A percentile compares a stretch with the other conserved stretches of the same genome.
Evolutionary conservation across 37 sponge, comb jelly and placozoan genomes (phyloP).

Genomic region (Halisarca cf. caerulea): DNA sequence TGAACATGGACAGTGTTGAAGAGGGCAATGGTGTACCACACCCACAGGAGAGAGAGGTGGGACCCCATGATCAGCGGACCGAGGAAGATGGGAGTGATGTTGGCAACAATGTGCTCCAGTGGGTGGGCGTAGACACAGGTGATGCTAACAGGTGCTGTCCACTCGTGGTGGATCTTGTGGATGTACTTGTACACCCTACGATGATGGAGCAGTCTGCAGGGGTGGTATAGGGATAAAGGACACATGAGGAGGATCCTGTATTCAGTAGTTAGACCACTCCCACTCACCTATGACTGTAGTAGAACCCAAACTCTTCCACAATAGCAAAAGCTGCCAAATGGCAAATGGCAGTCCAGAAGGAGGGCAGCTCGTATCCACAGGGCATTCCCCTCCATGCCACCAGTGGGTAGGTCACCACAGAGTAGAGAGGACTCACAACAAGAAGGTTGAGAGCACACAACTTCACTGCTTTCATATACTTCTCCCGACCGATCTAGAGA

Average conservation of each 20-base stretch:
- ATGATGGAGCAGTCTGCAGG: slow-evolving; percentile 74
- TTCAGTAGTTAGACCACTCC: background rate
- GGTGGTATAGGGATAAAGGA: background rate
- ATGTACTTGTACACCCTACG: slow-evolving; percentile 81
- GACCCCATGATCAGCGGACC: slow-evolving; percentile 77
- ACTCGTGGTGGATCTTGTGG: slow-evolving; percentile 97
- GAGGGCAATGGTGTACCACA: slow-evolving; percentile 68
- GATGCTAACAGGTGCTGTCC: slow-evolving; percentile 82
- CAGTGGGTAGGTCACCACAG: slow-evolving; percentile 48
- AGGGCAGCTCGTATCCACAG: slow-evolving; percentile 72
- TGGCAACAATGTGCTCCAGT: slow-evolving; percentile 71
- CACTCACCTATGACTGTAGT: slow-evolving; percentile 87
- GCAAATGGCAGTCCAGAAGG: slow-evolving; percentile 49
- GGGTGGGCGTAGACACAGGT: slow-evolving; percentile 82
- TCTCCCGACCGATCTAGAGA: slow-evolving; percentile 66
- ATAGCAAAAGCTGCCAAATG: slow-evolving; percentile 56
- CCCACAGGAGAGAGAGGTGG: slow-evolving; percentile 78
- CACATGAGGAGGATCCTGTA: background rate
- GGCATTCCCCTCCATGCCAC: slow-evolving; percentile 39
- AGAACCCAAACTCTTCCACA: slow-evolving; percentile 80
- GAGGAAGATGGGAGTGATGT: slow-evolving; percentile 49
- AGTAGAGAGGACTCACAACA: slow-evolving; percentile 56
- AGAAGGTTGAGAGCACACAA: slow-evolving; percentile 49
- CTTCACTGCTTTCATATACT: slow-evolving; percentile 54
- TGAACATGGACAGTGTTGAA: slow-evolving; percentile 70